These are phyloP conservation scores for Conomelus anceps DNA, from an alignment of 2,888 invertebrate species.

Conservation along the genomic window DNA sequence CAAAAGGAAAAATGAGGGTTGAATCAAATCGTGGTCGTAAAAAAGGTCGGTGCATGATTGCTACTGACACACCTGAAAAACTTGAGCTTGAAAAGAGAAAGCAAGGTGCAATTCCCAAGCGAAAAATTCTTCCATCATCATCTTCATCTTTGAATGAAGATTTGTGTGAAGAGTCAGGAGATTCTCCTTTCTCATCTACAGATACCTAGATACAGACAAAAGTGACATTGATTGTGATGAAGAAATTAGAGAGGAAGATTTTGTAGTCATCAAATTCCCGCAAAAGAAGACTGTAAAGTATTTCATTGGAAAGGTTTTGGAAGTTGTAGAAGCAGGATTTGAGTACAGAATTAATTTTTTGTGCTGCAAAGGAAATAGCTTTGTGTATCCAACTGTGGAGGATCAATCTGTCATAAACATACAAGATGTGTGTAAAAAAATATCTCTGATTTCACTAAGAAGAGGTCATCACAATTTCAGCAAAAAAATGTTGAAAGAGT, in stretches of 20 bases:
- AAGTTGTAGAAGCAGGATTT: neutral
- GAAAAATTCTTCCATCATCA: neutral
- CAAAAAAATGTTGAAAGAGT: neutral
- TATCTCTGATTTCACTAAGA: neutral
- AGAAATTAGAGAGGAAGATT: neutral
- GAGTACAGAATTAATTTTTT: neutral
- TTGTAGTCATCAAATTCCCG: neutral
- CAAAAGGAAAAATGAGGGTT: neutral
- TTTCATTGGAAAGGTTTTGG: neutral
- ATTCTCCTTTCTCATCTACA: neutral
- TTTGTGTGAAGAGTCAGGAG: neutral
- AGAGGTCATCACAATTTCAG: neutral
- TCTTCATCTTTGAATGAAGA: neutral
- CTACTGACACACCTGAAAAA: conserved; percentile 37
- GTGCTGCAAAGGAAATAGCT: neutral
- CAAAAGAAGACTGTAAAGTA: neutral
- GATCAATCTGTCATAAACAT: neutral
- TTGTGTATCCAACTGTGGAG: neutral
- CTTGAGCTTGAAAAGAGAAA: conserved; percentile 27
- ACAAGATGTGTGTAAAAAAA: neutral
- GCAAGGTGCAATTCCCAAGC: conserved; percentile 6
- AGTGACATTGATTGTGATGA: neutral
- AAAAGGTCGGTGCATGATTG: conserved; percentile 36
- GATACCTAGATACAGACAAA: neutral
- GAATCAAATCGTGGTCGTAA: conserved; percentile 26